Percentiles rank a stretch among this genome's conserved stretches.
These are phyloP conservation scores for Siniperca chuatsi DNA, from an alignment of 2,113 vertebrate species.

Conservation along the genomic window DNA sequence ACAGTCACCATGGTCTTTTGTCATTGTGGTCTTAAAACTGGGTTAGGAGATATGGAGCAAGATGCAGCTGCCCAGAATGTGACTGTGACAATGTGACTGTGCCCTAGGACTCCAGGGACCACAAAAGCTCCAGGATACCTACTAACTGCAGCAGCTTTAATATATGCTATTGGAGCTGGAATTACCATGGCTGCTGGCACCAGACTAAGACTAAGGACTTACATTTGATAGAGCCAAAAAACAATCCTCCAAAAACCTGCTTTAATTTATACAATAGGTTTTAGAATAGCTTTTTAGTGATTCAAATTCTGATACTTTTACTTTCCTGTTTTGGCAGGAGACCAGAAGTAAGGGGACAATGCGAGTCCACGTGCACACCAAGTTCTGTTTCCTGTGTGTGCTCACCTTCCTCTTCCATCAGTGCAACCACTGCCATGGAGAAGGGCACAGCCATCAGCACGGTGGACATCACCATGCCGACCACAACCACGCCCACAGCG, in stretches of 20 bases:
- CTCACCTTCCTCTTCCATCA: constrained; percentile 95
- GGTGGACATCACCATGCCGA: constrained; percentile 64
- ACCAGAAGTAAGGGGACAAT: constrained; percentile 83
- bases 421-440: constrained; percentile 91
- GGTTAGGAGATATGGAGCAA: background rate
- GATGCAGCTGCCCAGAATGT: background rate
- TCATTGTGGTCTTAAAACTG: background rate
- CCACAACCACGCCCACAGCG: constrained; percentile 79
- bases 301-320: background rate
- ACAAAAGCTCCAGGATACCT: no score
- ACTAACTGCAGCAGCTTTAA: no score
- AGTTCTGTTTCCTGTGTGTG: constrained; percentile 97
- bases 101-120: no score
- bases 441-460: constrained; percentile 80
- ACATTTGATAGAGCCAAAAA: background rate
- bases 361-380: constrained; percentile 96
- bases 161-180: no score
- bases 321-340: constrained; percentile 66
- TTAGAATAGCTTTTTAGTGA: background rate
- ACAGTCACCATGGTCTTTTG: background rate
- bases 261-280: background rate
- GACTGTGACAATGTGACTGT: background rate
- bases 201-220: background rate
- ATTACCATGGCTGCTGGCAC: no score
- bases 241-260: background rate